Conservation (phyloP, 2,113 vertebrate species). For the Triplophysa tibetana region DNA sequence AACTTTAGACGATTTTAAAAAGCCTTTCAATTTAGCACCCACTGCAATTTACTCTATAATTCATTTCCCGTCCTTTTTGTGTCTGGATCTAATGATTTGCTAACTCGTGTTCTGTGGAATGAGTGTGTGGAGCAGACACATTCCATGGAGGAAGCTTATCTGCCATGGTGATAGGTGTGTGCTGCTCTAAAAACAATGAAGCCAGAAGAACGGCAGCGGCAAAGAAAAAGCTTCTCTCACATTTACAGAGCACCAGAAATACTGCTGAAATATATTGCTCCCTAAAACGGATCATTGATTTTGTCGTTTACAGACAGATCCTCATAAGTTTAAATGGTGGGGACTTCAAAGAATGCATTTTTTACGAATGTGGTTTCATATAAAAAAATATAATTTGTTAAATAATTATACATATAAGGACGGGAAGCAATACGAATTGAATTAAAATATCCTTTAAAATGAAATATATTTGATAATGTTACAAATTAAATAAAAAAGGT, state of each 20-base stretch:
- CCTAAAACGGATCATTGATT: conserved; percentile 30
- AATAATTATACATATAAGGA: too few relatives aligned
- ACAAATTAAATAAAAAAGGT: neutral
- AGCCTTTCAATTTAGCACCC: conserved; percentile 38
- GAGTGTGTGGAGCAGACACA: conserved; percentile 22
- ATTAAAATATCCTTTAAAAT: too few relatives aligned
- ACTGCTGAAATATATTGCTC: conserved; percentile 1
- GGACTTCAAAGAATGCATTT: neutral
- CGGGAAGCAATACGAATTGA: neutral
- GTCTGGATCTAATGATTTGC: conserved; percentile 43
- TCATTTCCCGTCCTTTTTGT: conserved; percentile 43
- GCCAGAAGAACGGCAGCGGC: neutral
- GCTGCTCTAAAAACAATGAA: conserved; percentile 13
- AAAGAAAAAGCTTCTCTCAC: neutral
- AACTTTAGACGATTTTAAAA: conserved; percentile 39
- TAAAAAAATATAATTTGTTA: neutral
- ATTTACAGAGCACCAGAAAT: conserved; percentile 2
- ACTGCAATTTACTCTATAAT: conserved; percentile 38
- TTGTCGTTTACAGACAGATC: conserved; percentile 20
- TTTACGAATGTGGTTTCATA: neutral
- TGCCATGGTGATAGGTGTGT: conserved; percentile 33
- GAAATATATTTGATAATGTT: neutral
- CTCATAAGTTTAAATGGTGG: neutral
- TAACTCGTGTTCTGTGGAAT: conserved; percentile 42
- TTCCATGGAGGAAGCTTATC: conserved; percentile 32